Base-by-base conservation (phyloP, 1,140 invertebrate species). In the Cepaea nemoralis region DNA sequence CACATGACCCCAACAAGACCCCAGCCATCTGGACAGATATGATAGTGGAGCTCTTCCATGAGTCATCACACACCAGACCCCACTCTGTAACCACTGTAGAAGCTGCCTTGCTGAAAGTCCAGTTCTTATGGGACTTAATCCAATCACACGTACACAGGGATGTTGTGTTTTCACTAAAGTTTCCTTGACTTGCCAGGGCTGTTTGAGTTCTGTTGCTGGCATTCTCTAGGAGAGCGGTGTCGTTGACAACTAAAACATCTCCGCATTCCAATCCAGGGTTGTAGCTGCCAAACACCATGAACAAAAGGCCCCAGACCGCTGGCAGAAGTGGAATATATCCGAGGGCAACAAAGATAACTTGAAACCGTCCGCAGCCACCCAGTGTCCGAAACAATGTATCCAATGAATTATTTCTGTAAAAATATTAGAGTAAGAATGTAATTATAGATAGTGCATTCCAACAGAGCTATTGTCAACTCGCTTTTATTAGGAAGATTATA, bases 11-110 rank as follows among this genome's bases (percentile, higher is more conserved):
- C n/a, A 70, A 19, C 6, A 24, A 8, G n/a, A 70, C 16, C 19
- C 67, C 67, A 33, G 35, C 31, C 67, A 70, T 70, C 31, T 70
- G 67, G 31, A 70, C 5, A 40, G 67, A 70, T 10, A 35, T 40
- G 33, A 70, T 70, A 70, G 35, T 6, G 6, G 67, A 33, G 5
- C 6, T 33, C 16, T 33, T n/a, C 67, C 67, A 70, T 3, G 33
- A 35, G 8, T n/a, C 2, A 70, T 70, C 67, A 33, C 67, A 70
- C 6, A 70, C 24, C 35, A 70, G n/a, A 40, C 8, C 24, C 12
- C 12, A 70, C 24, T 70, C 67, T 19, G 55, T 59, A n/a, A 59
- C 55, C 12, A 59, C 55, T 59, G 55, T 59, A 3, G 55, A 14
- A 40, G 33, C 39, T 14, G 14, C 5, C 10, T 70, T 33, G 14